phyloP scores from a whole-genome alignment of 2,888 invertebrate genomes.

The Aphrophora alni region DNA sequence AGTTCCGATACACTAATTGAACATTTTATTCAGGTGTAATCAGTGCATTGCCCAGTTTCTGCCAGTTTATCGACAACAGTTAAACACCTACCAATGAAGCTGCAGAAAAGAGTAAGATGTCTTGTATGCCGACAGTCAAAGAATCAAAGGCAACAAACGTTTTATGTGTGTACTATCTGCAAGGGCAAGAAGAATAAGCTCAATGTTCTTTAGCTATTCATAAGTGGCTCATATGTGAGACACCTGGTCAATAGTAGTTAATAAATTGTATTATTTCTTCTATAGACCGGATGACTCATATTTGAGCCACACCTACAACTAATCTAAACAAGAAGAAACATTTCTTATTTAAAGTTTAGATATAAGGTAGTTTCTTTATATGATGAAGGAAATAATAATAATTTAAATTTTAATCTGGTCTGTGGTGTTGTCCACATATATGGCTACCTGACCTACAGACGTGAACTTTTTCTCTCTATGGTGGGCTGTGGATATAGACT shows the following conservation, averaged over 20 bases:
- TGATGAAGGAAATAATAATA: background rate
- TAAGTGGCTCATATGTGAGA: too few relatives aligned
- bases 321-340: background rate
- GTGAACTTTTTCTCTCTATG: background rate
- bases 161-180: constrained; percentile 25
- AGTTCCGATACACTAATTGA: constrained; percentile 25
- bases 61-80: background rate
- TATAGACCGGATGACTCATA: too few relatives aligned
- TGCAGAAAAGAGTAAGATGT: constrained; percentile 26
- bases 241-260: too few relatives aligned
- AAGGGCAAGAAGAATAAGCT: constrained; percentile 10
- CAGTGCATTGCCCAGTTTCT: constrained; percentile 10
- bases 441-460: background rate
- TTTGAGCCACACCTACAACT: too few relatives aligned
- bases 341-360: background rate
- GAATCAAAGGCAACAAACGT: constrained; percentile 12
- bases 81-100: constrained; percentile 17
- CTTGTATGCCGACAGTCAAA: constrained; percentile 17
- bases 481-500: background rate
- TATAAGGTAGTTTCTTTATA: background rate
- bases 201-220: too few relatives aligned
- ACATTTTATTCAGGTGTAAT: constrained; percentile 13
- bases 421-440: background rate
- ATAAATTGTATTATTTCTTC: too few relatives aligned
- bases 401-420: background rate